Evolutionary conservation across 2,888 invertebrate genomes (phyloP), one percentile per base, ranked within the genome.

Genomic region (Tigriopus californicus): DNA sequence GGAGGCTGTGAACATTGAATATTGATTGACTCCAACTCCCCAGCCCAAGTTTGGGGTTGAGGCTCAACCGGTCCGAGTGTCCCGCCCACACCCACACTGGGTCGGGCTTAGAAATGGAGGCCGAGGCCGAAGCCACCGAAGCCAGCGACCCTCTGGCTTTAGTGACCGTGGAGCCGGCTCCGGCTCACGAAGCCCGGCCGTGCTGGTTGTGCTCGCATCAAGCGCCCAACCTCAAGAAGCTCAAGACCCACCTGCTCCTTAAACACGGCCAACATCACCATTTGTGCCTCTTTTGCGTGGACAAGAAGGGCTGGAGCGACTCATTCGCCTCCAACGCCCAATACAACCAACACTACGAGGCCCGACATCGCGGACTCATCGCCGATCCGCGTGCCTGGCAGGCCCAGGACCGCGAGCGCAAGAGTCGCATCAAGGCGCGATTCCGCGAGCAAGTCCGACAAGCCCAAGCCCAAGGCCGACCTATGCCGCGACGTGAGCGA

Each of bases 211-310:
- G 49, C 11, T 18, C 49, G 15, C 22, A 20, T 49, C 20, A 49
- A 13, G 49, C 49, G 4, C 15, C 20, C 49, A 49, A 49, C 22
- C 13, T 49, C 20, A 56, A 46, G 46, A 44, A 56, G 10, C 44
- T 56, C 15, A 56, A 56, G 33, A 41, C 42, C 8, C 56, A 56
- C 20, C 22, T 56, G 20, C 22, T 56, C 10, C 24, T 56, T 1
- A 46, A 56, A 44, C 56, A 56, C 15, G 46, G 46, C 8, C n/a
- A 24, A 22, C 3, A 20, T 13, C 42, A 41, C 20, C 52, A 52
- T 52, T 22, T 56, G 25, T 56, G 56, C 5, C 66, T 72, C 49
- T 72, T 70, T 66, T 74, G 74, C 64, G 71, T 56, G 20, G 56
- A 56, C 18, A 44, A 42, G 3, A 56, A 56, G 6, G 56, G 56